phyloP scores from a whole-genome alignment of 2,113 vertebrate species.

The Edolisoma coerulescens region DNA sequence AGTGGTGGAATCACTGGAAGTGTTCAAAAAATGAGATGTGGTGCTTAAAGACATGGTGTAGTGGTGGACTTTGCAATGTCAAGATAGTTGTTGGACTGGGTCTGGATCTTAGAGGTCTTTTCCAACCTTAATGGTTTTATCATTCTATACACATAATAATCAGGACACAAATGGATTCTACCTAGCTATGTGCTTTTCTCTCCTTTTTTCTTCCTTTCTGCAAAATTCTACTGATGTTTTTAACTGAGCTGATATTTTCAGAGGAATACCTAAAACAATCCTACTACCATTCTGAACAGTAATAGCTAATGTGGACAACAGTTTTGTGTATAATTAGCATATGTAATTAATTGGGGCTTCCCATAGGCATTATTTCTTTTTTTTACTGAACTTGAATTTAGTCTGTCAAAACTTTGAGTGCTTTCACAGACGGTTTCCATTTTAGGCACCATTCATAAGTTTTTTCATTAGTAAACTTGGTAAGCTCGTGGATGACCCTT shows the following conservation, averaged over 20 bases:
- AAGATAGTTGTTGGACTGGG: not conserved
- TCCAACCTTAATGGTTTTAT: not conserved
- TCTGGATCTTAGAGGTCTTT: not conserved
- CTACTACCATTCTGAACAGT: not conserved
- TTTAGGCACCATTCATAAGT: not conserved
- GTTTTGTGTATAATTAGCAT: not conserved
- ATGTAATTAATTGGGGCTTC: not conserved
- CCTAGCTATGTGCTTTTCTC: not conserved
- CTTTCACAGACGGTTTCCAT: not conserved
- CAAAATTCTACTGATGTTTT: not conserved
- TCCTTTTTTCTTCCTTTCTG: not conserved
- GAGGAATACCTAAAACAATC: not conserved
- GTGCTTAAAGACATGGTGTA: not conserved
- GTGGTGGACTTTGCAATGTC: not conserved
- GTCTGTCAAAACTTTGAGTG: not conserved
- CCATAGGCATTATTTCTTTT: not conserved
- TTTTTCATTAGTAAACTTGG: not conserved
- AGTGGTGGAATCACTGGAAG: not conserved
- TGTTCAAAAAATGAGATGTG: not conserved
- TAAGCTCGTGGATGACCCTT: not conserved
- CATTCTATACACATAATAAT: not conserved
- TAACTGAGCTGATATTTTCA: not conserved
- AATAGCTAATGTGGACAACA: not conserved
- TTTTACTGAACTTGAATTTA: not conserved
- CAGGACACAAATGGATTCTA: not conserved